Evolutionary conservation across 1,140 invertebrate species (phyloP).

Genomic region (Drosophila melanica): DNA sequence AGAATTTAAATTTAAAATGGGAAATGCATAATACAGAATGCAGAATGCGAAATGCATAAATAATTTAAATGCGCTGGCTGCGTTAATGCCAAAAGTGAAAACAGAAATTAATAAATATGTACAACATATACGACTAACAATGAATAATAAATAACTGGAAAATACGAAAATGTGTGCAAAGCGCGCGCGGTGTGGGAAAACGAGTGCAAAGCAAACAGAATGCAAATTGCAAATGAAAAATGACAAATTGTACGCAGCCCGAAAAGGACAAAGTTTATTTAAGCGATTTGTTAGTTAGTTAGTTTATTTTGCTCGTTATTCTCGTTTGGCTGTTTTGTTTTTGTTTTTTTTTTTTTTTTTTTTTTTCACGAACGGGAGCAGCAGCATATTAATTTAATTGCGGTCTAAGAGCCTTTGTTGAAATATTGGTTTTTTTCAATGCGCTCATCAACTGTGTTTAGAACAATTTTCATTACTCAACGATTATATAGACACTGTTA

Average conservation of each 20-base stretch:
- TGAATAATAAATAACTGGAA: constrained; percentile 69
- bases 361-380: not conserved
- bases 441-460: not conserved
- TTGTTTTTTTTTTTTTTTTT: not conserved
- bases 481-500: no score
- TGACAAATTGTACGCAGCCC: constrained; percentile 69
- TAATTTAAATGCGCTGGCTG: constrained; percentile 54
- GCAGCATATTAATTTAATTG: not conserved
- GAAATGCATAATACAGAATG: constrained; percentile 15
- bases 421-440: not conserved
- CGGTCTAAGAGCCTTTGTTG: not conserved
- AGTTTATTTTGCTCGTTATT: constrained; percentile 16
- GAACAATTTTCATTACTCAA: not conserved
- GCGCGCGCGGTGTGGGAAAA: not conserved
- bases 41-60: constrained; percentile 12
- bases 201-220: constrained; percentile 57
- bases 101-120: constrained; percentile 66
- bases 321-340: not conserved
- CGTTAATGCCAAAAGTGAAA: constrained; percentile 56
- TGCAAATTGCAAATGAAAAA: constrained; percentile 60
- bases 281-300: constrained; percentile 74
- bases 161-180: not conserved
- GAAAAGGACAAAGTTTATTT: constrained; percentile 75
- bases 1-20: constrained; percentile 53
- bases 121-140: constrained; percentile 52